Evolutionary conservation across 30 jellyfish, hydroid and myxozoan genomes (phyloP).

Genomic region (Nemopilema nomurai): DNA sequence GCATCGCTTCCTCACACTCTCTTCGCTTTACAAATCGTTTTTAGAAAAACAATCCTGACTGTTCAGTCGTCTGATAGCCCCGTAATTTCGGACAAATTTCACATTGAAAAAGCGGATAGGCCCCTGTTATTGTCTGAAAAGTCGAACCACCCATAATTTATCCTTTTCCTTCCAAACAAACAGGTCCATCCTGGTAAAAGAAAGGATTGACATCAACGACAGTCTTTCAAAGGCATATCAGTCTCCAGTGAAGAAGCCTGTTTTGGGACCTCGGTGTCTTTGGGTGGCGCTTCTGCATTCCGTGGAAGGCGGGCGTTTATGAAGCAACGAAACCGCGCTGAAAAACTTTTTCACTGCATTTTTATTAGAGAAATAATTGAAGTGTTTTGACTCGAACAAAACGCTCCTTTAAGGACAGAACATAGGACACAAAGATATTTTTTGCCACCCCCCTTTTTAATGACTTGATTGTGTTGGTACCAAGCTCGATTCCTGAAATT

Average conservation of each 20-base stretch:
- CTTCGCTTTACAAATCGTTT: constrained; percentile 19
- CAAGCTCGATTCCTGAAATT: too few species aligned
- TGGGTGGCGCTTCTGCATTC: too few species aligned
- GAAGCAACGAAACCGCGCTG: too few species aligned
- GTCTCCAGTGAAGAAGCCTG: not conserved
- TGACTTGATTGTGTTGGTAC: too few species aligned
- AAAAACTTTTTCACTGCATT: too few species aligned
- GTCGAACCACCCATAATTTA: constrained; percentile 17
- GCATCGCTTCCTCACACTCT: constrained; percentile 22
- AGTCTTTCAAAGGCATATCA: not conserved
- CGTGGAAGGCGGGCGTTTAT: too few species aligned
- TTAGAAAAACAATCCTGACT: constrained; percentile 13
- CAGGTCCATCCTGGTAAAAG: constrained; percentile 21
- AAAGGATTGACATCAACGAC: constrained; percentile 7
- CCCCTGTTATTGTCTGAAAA: constrained; percentile 8
- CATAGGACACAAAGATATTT: too few species aligned
- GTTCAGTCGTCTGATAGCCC: constrained; percentile 12
- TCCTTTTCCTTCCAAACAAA: constrained; percentile 3
- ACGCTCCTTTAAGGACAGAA: too few species aligned
- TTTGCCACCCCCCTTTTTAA: too few species aligned
- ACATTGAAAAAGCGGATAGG: constrained; percentile 27
- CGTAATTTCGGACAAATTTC: constrained; percentile 3
- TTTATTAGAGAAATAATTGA: too few species aligned
- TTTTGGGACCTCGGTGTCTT: not conserved
- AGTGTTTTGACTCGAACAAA: too few species aligned